phyloP scores from a whole-genome alignment of 2,888 invertebrate genomes.

The Caradrina kadenii region DNA sequence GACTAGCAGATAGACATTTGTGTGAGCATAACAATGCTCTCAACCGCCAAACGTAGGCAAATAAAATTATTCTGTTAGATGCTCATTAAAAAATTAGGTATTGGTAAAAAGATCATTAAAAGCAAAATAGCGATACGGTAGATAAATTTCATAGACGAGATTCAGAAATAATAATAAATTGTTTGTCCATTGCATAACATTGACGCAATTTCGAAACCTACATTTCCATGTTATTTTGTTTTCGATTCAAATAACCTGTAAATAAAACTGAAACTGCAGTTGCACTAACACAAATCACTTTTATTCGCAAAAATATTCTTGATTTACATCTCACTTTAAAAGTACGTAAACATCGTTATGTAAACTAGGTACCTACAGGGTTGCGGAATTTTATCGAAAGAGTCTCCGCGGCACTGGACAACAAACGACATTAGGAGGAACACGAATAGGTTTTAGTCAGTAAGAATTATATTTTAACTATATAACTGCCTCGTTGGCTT shows the following conservation, averaged over 20 bases:
- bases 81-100: no score
- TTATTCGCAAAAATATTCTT: conserved; percentile 39
- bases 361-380: not conserved
- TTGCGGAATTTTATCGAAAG: no score
- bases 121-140: not conserved
- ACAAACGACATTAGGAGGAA: no score
- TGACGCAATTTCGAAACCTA: conserved; percentile 22
- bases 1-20: no score
- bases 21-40: no score
- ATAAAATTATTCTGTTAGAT: no score
- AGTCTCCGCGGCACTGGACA: no score
- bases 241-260: conserved; percentile 33
- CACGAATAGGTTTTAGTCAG: no score
- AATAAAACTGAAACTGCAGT: conserved; percentile 14
- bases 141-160: not conserved
- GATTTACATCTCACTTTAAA: conserved; percentile 37
- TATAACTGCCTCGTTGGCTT: no score
- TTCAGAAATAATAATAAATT: not conserved
- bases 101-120: no score
- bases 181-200: conserved; percentile 5
- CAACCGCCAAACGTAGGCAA: no score
- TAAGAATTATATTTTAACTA: no score
- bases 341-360: conserved; percentile 43
- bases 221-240: conserved; percentile 13
- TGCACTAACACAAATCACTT: conserved; percentile 43